These are phyloP conservation scores for Meandrusa payeni DNA, from an alignment of 2,888 invertebrate genomes.

Conservation along the genomic window DNA sequence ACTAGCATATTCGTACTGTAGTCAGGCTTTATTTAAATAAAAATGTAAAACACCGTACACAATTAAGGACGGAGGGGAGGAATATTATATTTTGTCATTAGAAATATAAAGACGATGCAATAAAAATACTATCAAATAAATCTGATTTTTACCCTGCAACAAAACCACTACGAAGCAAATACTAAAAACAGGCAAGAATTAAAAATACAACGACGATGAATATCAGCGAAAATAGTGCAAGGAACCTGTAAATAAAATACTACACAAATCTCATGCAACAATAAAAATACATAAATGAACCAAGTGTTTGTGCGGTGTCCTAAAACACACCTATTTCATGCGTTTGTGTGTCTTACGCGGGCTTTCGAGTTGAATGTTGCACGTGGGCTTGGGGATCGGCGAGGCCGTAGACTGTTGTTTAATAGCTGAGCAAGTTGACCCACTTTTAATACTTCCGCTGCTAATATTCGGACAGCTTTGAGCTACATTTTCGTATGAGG, in stretches of 20 bases:
- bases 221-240: slow-evolving; percentile 16
- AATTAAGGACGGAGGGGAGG: too few species aligned
- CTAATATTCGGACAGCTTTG: slow-evolving; percentile 59
- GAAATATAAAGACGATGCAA: too few species aligned
- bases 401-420: slow-evolving; percentile 37
- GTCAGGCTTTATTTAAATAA: too few species aligned
- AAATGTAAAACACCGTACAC: too few species aligned
- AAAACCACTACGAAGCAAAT: slow-evolving; percentile 1
- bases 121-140: too few species aligned
- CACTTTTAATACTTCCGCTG: slow-evolving; percentile 36
- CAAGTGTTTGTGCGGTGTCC: slow-evolving; percentile 42
- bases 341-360: slow-evolving; percentile 62
- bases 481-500: slow-evolving; percentile 30
- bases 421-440: slow-evolving; percentile 36
- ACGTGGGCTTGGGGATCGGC: too few species aligned
- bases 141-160: not conserved
- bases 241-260: slow-evolving; percentile 18
- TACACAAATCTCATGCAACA: slow-evolving; percentile 20
- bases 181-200: slow-evolving; percentile 7
- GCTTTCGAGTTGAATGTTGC: slow-evolving; percentile 30
- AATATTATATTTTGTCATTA: too few species aligned
- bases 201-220: slow-evolving; percentile 15
- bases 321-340: slow-evolving; percentile 75
- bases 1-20: too few species aligned
- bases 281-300: slow-evolving; percentile 29